These are phyloP conservation scores for Porites divaricata DNA, from an alignment of 92 coral and sea anemone species.

Conservation along the genomic window DNA sequence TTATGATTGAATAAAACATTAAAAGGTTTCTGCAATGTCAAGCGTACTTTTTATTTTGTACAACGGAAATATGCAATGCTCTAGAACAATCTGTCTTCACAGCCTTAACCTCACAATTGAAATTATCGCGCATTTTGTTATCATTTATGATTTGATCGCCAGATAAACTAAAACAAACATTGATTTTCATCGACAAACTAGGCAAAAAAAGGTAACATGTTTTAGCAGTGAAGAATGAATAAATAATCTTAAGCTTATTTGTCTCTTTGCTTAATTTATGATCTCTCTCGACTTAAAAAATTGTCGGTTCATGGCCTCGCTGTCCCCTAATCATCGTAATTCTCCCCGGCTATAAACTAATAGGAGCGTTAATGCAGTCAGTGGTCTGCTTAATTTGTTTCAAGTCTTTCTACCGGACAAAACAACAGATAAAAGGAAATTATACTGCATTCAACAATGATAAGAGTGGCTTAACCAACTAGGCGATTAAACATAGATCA, in stretches of 20 bases:
- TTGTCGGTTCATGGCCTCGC: too few species aligned
- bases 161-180: slow-evolving; percentile 15
- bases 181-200: not conserved
- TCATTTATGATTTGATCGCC: not conserved
- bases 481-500: not conserved
- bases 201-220: not conserved
- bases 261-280: not conserved
- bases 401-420: not conserved
- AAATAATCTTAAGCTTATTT: not conserved
- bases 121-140: not conserved
- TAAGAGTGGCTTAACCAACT: not conserved
- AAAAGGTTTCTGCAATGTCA: too few species aligned
- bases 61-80: too few species aligned
- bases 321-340: not conserved
- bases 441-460: slow-evolving; percentile 18
- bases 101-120: not conserved
- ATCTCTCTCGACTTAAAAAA: not conserved
- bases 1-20: too few species aligned
- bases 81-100: too few species aligned
- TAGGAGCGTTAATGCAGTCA: not conserved
- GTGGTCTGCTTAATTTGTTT: not conserved
- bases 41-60: too few species aligned
- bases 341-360: not conserved
- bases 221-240: not conserved
- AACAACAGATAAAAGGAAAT: slow-evolving; percentile 14